These are phyloP conservation scores for Eupithecia dodoneata DNA, from an alignment of 2,888 invertebrate species.

Conservation along the genomic window DNA sequence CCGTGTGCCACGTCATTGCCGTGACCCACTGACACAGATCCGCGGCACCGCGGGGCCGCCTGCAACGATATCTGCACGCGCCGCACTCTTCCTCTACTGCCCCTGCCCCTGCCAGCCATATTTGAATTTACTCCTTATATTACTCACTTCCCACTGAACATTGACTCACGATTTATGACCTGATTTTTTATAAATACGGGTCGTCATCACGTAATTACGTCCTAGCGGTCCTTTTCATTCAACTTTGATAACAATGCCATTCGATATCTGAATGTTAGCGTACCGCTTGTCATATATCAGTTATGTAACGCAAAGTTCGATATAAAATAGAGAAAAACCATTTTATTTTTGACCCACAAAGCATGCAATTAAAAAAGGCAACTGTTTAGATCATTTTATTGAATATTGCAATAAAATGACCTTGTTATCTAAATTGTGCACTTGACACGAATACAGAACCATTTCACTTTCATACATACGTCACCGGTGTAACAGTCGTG, in stretches of 20 bases:
- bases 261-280: conserved; percentile 1
- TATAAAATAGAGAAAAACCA: background rate
- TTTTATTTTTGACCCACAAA: conserved; percentile 12
- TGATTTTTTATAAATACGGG: conserved; percentile 3
- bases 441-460: conserved; percentile 83
- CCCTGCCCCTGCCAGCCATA: conserved; percentile 53
- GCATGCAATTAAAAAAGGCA: conserved; percentile 23
- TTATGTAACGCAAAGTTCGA: background rate
- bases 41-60: conserved; percentile 85
- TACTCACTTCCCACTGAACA: conserved; percentile 35
- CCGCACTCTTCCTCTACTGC: conserved; percentile 72
- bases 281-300: conserved; percentile 1
- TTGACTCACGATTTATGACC: conserved; percentile 20
- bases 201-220: background rate
- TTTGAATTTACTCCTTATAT: conserved; percentile 48
- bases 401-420: conserved; percentile 78
- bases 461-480: conserved; percentile 82
- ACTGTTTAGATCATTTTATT: conserved; percentile 53
- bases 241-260: background rate
- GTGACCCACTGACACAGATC: conserved; percentile 89
- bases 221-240: background rate
- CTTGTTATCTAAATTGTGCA: conserved; percentile 84
- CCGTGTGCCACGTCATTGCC: conserved; percentile 86
- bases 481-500: conserved; percentile 61
- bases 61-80: conserved; percentile 82